Conservation (phyloP, 2,797 vertebrate genomes). For the Enteromius treurensis region DNA sequence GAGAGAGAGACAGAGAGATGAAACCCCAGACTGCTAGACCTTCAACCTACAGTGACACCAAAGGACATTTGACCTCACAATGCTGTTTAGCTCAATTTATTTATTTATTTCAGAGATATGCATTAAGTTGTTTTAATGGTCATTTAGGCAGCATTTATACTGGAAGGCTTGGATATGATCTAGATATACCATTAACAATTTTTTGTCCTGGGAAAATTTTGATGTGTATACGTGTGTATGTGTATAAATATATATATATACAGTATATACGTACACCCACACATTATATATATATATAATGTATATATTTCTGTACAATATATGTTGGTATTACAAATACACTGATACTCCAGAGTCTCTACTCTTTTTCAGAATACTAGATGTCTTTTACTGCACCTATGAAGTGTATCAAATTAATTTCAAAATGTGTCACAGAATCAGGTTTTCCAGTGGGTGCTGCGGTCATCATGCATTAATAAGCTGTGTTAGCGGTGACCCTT, state of each 20-base stretch:
- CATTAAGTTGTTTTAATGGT: constrained; percentile 12
- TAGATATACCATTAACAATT: too few species aligned
- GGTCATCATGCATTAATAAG: constrained; percentile 22
- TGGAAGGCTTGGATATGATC: background rate
- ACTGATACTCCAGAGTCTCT: background rate
- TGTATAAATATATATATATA: too few species aligned
- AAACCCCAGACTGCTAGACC: constrained; percentile 2
- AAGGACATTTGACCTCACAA: constrained; percentile 28
- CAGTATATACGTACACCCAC: too few species aligned
- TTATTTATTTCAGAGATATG: background rate
- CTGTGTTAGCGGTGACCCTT: constrained; percentile 37
- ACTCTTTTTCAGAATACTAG: background rate
- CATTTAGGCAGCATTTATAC: background rate
- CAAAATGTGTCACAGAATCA: background rate
- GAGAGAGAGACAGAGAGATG: constrained; percentile 30
- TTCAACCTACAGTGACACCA: constrained; percentile 31
- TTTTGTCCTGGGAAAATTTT: background rate
- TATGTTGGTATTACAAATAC: background rate
- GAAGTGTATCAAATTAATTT: background rate
- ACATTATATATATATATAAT: too few species aligned
- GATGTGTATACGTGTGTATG: background rate
- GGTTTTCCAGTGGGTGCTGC: background rate
- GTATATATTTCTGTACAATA: background rate
- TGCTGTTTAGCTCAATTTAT: constrained; percentile 11
- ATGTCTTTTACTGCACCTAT: background rate